Base-by-base conservation (phyloP, 2,888 invertebrate species). In the Pristionchus maxplancki region DNA sequence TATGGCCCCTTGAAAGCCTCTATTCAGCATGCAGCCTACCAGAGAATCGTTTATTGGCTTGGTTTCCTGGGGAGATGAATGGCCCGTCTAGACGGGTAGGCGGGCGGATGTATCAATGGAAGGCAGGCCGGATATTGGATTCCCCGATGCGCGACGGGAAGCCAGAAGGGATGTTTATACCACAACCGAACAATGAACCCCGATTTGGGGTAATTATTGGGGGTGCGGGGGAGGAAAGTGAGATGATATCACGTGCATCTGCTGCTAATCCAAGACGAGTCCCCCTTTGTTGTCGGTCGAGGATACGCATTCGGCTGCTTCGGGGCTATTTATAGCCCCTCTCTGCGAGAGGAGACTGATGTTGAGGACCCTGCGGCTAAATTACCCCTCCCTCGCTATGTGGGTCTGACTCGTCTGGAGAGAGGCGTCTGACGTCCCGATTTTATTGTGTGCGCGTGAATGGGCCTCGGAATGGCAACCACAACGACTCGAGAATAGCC, bases 111-210 rank as follows among this genome's bases (percentile, higher is more conserved):
- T 67, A 34, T 67, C 28, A 67, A 67, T 67, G 37, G 74, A 5
- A 15, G 74, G 3, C 74, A 15, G 74, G 6, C 74, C 64, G 44
- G 78, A 78, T 78, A 78, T 78, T 78, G 78, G 44, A 78, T 44
- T 44, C 28, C 13, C n/a, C 44, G 34, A 17, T 48, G 71, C 28
- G 28, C 44, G 17, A n/a, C 44, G 78, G 44, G 44, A 78, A 78
- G 78, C 28, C 71, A 64, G 28, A 28, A 13, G 15, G 3, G 6
- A 6, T 58, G 58, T 58, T 58, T 58, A 5, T n/a, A 44, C 58
- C 58, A 20, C n/a, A 24, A 5, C n/a, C n/a, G 58, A 58, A 58
- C 58, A n/a, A 58, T 6, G 1, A n/a, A n/a, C n/a, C 58, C 20
- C 24, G 24, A 58, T 58, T 24, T n/a, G 58, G 24, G 58, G 58